These are phyloP conservation scores for Pandemis corylana DNA, from an alignment of 2,888 invertebrate species.

Conservation along the genomic window DNA sequence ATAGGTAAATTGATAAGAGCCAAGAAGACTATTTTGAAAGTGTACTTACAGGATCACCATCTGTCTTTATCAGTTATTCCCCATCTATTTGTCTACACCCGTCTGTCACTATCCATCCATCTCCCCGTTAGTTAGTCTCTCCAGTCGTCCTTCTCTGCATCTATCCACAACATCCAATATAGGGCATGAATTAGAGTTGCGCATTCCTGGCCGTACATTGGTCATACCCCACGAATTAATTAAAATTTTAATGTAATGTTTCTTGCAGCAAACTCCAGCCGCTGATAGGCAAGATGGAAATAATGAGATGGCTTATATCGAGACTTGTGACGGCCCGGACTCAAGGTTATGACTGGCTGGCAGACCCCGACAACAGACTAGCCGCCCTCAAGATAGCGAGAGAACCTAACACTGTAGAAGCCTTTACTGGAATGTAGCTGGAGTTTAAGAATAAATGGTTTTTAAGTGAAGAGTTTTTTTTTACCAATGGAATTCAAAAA, in stretches of 20 bases:
- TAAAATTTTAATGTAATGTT: neutral
- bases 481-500: neutral
- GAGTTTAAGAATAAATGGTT: neutral
- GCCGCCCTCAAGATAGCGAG: constrained; percentile 54
- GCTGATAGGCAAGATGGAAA: constrained; percentile 60
- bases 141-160: no score
- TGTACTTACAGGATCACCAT: no score
- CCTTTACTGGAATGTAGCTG: neutral
- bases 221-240: no score
- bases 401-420: constrained; percentile 44
- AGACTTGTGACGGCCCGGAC: constrained; percentile 57
- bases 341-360: constrained; percentile 62
- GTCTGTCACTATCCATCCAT: no score
- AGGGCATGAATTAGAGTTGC: no score
- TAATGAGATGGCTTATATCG: constrained; percentile 64
- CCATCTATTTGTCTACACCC: no score
- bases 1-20: constrained; percentile 52
- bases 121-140: no score
- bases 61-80: no score
- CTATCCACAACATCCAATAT: no score
- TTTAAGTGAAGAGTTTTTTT: neutral
- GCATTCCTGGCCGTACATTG: no score
- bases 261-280: constrained; percentile 58
- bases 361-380: constrained; percentile 53
- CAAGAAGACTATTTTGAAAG: no score